Evolutionary conservation across 2,888 invertebrate genomes (phyloP), one percentile per base, ranked within the genome.

Genomic region (Euplexia lucipara): DNA sequence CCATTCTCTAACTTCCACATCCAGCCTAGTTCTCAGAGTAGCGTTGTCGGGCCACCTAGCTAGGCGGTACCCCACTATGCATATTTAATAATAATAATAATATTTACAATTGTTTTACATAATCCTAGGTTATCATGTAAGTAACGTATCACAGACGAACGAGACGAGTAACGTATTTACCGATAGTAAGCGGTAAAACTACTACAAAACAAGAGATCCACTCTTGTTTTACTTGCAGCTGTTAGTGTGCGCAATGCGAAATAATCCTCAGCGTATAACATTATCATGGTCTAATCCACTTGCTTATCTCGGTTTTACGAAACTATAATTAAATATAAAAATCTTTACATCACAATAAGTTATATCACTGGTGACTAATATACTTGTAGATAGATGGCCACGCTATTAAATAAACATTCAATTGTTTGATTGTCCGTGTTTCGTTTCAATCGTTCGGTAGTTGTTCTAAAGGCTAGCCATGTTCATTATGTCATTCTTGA

Each of bases 331-430:
- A 66, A 54, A 70, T 79, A 65, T 44, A 52, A 75, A 76, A 61
- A 62, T 75, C 64, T 78, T 75, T 77, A 69, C 73, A 76, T 82
- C 70, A 77, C 47, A 64, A 66, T 59, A 75, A 35, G 81, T 85
- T 84, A 81, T 86, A 82, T 86, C 79, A 82, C 61, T 78, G 77
- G 69, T 87, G 86, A 87, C 68, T 78, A 82, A 84, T 62, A 39
- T 26, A 37, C 57, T 68, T 62, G 54, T 73, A 70, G 60, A 70
- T 75, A 57, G 73, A n/a, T n/a, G n/a, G 26, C 65, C 71, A 70
- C 72, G 64, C 76, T 79, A 75, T 82, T 81, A 84, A 79, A 83
- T 81, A 88, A 87, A 89, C 83, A 88, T 73, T 32, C 69, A 63
- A 83, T 85, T 85, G 83, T 84, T 83, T 78, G 66, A 85, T 79